Evolutionary conservation across 2,888 invertebrate genomes (phyloP), one percentile per base, ranked within the genome.

Genomic region (Cosmorhoe ocellata): DNA sequence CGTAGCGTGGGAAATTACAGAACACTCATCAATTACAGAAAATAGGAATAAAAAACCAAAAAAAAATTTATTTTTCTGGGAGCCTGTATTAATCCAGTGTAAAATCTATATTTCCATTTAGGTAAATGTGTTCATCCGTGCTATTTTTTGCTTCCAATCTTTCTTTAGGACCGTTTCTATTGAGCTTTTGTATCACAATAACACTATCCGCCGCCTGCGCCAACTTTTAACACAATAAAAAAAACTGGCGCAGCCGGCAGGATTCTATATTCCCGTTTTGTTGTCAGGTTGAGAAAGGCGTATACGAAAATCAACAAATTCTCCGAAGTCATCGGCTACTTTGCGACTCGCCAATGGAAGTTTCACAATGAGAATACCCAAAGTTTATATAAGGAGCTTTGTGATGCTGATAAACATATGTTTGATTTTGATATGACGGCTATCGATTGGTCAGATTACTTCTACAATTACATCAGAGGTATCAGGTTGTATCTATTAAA

Each of bases 251-350:
- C 18, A 18, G 18, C 18, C 4, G 18, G 18, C 2, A 3, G 18
- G 18, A 18, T 18, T 18, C 4, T 13, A 2, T 10, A 13, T 2
- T 22, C 2, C 13, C 34, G 3, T 14, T 5, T 31, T 12, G 22
- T 53, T 74, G 70, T 1, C 88, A 96, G 96, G 79, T 90, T 95
- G 82, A 91, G 94, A 51, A 93, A 93, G 69, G 91, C 94, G 0
- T 96, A 96, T 78, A 91, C 90, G 58, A 95, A 94, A 75, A 92
- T 97, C 52, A 92, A 94, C 64, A 93, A 93, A 72, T 94, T 96
- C 67, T 91, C 94, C 52, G 91, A 91, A 11, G 93, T 93, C 0
- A 86, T 96, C 37, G 91, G 93, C 0, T 96, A 95, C 74, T 97
- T 97, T 78, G 92, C 94, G 1, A 91, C 92, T 0, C 87, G 93